phyloP scores from a whole-genome alignment of 2,113 vertebrate genomes.

The Macrotis lagotis region DNA sequence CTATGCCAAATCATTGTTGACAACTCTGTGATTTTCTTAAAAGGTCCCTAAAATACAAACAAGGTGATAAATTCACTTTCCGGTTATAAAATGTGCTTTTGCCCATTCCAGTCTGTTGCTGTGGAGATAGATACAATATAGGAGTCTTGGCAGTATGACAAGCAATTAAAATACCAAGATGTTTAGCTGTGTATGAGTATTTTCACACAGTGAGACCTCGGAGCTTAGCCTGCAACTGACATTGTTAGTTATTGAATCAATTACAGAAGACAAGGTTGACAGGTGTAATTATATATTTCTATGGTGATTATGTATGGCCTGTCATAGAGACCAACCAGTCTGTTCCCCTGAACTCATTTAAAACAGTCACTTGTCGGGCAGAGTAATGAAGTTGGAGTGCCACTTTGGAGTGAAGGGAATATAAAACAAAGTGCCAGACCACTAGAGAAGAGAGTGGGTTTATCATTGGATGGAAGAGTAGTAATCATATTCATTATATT shows the following conservation, averaged over 20 bases:
- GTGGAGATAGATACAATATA: slow-evolving; percentile 81
- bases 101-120: slow-evolving; percentile 81
- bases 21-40: slow-evolving; percentile 46
- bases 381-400: slow-evolving; percentile 81
- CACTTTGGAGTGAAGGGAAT: slow-evolving; percentile 70
- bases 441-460: slow-evolving; percentile 46
- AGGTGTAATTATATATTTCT: slow-evolving; percentile 93
- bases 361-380: slow-evolving; percentile 80
- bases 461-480: slow-evolving; percentile 52
- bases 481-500: neutral
- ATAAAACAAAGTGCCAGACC: slow-evolving; percentile 74
- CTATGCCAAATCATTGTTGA: slow-evolving; percentile 62
- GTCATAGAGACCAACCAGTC: slow-evolving; percentile 87
- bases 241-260: slow-evolving; percentile 89
- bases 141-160: slow-evolving; percentile 84
- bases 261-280: slow-evolving; percentile 90
- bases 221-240: slow-evolving; percentile 83
- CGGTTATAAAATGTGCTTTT: slow-evolving; percentile 78
- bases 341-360: slow-evolving; percentile 85
- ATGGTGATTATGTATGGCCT: slow-evolving; percentile 88
- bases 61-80: slow-evolving; percentile 72
- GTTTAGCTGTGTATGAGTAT: slow-evolving; percentile 86
- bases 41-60: slow-evolving; percentile 59
- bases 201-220: slow-evolving; percentile 87
- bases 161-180: slow-evolving; percentile 89